Evolutionary conservation across 2,888 invertebrate species (phyloP), one percentile per base, ranked within the genome.

Genomic region (Argyresthia goedartella): DNA sequence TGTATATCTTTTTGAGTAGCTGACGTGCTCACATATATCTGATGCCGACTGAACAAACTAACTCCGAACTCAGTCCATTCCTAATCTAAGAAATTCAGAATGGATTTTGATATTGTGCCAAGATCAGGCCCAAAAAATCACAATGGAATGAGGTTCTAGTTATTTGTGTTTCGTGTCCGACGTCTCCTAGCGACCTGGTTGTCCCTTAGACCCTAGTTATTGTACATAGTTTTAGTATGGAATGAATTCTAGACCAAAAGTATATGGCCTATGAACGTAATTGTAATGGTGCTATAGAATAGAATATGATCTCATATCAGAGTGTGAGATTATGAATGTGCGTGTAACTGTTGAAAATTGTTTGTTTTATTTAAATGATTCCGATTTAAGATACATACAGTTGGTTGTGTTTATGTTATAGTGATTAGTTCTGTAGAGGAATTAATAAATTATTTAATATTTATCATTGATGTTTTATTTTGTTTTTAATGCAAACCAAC

Each of bases 281-380:
- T 73, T 76, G 80, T 76, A 76, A 73, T 81, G 86, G 86, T 86
- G 86, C 86, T 86, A 85, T 81, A 82, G 75, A 72, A 61, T 80
- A 84, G 79, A 76, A 71, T 70, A 74, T 81, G 84, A 84, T 84
- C 84, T 86, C 85, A 78, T 82, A 84, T 81, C 82, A 77, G 69
- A 65, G 66, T 71, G 72, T 73, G 79, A 76, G 74, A 74, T 62
- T 45, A 60, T 60, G 71, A 60, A 65, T 65, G 72, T 66, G 64
- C 58, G 65, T 63, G 55, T 49, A 67, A 59, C 69, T 71, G 74
- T 71, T 69, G 71, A 65, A 57, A 59, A 59, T 57, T 59, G 14
- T 36, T 68, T 67, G 63, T 66, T 63, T 71, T 71, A 14, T 48
- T 39, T 36, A 48, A 15, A 61, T 61, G 70, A 72, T 69, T 71